phyloP scores from a whole-genome alignment of 2,888 invertebrate genomes.

The Macropis europaea region DNA sequence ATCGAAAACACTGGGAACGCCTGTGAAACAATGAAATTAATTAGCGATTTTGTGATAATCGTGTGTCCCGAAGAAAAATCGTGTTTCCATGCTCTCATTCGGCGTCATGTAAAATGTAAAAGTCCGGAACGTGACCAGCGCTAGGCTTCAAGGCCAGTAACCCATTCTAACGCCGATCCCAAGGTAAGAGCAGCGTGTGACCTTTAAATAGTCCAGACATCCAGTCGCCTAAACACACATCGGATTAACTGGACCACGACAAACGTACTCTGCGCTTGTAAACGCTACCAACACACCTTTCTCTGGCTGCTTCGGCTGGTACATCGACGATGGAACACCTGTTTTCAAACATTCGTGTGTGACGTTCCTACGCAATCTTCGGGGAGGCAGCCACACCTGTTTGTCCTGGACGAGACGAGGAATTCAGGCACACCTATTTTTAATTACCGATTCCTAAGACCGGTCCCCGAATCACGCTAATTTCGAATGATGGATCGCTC shows the following conservation, averaged over 20 bases:
- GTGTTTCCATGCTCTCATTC: too few species aligned
- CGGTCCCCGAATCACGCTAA: not conserved
- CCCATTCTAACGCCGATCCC: slow-evolving; percentile 18
- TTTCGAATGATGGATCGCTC: slow-evolving; percentile 4
- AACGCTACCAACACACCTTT: slow-evolving; percentile 49
- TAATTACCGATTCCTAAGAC: slow-evolving; percentile 27
- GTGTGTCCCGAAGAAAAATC: too few species aligned
- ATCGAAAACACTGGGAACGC: too few species aligned
- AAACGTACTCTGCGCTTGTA: slow-evolving; percentile 9
- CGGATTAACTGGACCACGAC: slow-evolving; percentile 37
- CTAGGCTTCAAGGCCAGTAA: slow-evolving; percentile 31
- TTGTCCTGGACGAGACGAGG: slow-evolving; percentile 5
- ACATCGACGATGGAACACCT: slow-evolving; percentile 45
- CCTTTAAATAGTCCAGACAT: slow-evolving; percentile 53
- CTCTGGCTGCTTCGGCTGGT: slow-evolving; percentile 22
- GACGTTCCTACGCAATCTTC: slow-evolving; percentile 38
- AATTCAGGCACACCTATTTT: slow-evolving; percentile 40
- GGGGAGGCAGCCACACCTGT: slow-evolving; percentile 46
- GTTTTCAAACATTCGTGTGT: slow-evolving; percentile 36
- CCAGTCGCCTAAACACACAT: slow-evolving; percentile 49
- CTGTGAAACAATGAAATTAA: too few species aligned
- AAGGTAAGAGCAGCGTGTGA: slow-evolving; percentile 9
- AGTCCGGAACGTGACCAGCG: not conserved
- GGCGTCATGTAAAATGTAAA: not conserved
- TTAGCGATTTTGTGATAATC: too few species aligned